Evolutionary conservation across 2,113 vertebrate species (phyloP), one percentile per base, ranked within the genome.

Genomic region (Noturus placidus): DNA sequence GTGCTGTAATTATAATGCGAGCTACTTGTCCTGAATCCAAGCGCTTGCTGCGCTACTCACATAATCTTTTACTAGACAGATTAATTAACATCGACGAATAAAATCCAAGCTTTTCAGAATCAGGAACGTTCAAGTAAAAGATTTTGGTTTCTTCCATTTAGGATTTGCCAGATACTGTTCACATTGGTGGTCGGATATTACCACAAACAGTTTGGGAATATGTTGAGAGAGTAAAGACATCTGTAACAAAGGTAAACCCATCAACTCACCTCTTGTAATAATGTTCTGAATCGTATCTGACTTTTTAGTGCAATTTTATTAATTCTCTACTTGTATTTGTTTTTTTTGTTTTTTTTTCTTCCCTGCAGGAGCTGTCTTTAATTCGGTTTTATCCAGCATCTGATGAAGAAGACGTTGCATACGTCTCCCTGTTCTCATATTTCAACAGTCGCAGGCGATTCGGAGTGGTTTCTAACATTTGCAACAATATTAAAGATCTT

Each of bases 151-250:
- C 86, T 89, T 92, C 84, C 91, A 6, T 94, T 85, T 92, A 99
- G 98, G 97, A 99, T 93, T 94, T 99, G 85, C 98, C 98, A 46
- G 98, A 99, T 92, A 99, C 97, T 14, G 97, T 99, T 91, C 97
- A 99, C 85, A 97, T 99, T 27, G 98, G 97, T 65, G 98, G 98
- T 84, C 95, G 98, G 91, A 99, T 99, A 88, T 95, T 96, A 80
- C 98, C 98, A 74, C 95, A 98, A 94, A 99, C 97, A 3, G 98
- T 99, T 61, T 99, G 98, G 98, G 98, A 99, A 91, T 99, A 99
- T 91, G 96, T 99, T 86, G 96, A 96, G 90, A 97, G 97, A 93
- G 95, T 99, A 70, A 99, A 97, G 92, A 98, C 97, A 81, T 98
- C 98, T 2, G 85, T 97, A 80, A 97, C 97, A 87, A 99, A 99